Conservation (phyloP, 2,113 vertebrate genomes). For the Oophaga pumilio region DNA sequence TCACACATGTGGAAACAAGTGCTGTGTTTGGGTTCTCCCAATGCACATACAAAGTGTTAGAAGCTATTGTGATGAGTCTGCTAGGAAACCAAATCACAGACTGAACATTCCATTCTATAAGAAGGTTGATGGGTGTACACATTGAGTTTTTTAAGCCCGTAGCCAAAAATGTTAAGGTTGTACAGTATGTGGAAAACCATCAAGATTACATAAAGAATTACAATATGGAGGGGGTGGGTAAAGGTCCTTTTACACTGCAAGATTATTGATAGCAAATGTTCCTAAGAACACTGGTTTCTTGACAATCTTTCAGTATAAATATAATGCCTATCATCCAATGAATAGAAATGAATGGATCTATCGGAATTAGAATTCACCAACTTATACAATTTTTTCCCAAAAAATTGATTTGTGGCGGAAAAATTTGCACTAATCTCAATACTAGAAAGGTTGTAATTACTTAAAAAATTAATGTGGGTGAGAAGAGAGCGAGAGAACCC, state of each 20-base stretch:
- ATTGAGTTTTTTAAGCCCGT: background rate
- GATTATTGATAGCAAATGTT: no score
- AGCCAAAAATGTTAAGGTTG: background rate
- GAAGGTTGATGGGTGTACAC: conserved; percentile 9
- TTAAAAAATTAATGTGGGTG: no score
- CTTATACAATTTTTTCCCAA: no score
- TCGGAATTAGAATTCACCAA: no score
- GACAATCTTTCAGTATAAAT: no score
- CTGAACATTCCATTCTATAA: conserved; percentile 49
- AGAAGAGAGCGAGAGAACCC: no score
- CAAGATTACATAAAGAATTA: background rate
- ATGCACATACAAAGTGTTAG: background rate
- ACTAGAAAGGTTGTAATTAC: no score
- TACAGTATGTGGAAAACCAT: background rate
- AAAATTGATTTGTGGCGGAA: no score
- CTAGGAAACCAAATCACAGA: conserved; percentile 21
- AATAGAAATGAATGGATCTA: no score
- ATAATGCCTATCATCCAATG: no score
- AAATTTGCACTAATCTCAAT: no score
- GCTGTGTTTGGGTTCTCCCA: background rate
- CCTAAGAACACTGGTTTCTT: no score
- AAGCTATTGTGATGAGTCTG: conserved; percentile 31
- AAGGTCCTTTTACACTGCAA: background rate
- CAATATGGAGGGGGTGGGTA: background rate
- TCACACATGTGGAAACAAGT: conserved; percentile 34